Evolutionary conservation across 2,797 vertebrate genomes (phyloP).

Genomic region (Geotrypetes seraphini): DNA sequence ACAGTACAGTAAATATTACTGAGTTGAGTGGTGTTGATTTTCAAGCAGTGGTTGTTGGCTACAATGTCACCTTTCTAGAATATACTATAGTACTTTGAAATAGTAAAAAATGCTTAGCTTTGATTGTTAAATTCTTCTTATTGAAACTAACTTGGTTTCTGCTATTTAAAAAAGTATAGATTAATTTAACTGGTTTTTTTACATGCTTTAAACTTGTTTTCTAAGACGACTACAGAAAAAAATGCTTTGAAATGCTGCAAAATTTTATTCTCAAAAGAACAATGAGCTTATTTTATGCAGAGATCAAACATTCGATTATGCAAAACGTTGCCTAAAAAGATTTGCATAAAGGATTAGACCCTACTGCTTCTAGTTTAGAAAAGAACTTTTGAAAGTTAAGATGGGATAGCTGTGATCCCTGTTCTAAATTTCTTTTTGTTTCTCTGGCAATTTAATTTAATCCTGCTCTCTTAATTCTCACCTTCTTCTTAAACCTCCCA

Average conservation of each 20-base stretch:
- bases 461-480: conserved; percentile 80
- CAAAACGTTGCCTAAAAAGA: conserved; percentile 53
- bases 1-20: no score
- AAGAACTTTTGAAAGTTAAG: conserved; percentile 69
- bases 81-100: no score
- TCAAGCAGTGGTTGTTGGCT: no score
- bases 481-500: conserved; percentile 87
- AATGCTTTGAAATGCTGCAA: conserved; percentile 17
- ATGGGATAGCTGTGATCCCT: conserved; percentile 70
- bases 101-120: no score
- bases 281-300: conserved; percentile 9
- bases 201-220: no score
- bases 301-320: conserved; percentile 16
- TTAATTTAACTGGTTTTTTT: no score
- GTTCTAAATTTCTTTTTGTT: conserved; percentile 82
- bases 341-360: conserved; percentile 73
- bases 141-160: no score
- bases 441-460: conserved; percentile 77
- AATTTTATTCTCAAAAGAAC: conserved; percentile 4
- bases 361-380: conserved; percentile 72
- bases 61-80: no score
- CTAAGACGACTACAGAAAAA: no score
- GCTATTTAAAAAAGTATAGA: no score
- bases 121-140: no score
- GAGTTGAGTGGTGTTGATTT: no score